Evolutionary conservation across 53 echinoderm and acorn worm species (phyloP).

Genomic region (Henricia sp.): DNA sequence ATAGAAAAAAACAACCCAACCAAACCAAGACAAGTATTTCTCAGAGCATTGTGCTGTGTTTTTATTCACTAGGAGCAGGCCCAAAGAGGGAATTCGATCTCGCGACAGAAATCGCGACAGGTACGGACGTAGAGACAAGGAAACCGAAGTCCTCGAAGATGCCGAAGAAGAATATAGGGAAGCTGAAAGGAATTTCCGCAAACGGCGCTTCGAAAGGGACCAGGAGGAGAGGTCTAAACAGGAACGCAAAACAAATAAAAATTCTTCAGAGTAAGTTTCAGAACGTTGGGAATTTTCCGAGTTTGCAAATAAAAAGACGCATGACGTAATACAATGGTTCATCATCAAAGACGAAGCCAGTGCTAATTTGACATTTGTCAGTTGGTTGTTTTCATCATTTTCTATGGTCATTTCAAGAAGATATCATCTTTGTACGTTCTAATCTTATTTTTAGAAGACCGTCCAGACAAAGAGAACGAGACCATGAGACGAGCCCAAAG

Average conservation of each 20-base stretch:
- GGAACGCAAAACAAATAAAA: background rate
- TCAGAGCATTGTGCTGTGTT: too few relatives aligned
- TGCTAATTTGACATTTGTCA: background rate
- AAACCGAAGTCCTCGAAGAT: slow-evolving; percentile 30
- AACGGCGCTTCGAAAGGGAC: slow-evolving; percentile 33
- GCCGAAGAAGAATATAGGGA: slow-evolving; percentile 58
- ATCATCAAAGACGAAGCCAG: background rate
- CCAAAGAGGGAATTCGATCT: slow-evolving; percentile 35
- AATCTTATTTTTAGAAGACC: slow-evolving; percentile 3
- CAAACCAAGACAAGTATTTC: too few relatives aligned
- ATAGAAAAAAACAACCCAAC: too few relatives aligned
- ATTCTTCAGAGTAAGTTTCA: slow-evolving; percentile 1
- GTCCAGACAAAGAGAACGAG: slow-evolving; percentile 3
- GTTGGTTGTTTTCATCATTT: too few relatives aligned
- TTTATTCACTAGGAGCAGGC: background rate
- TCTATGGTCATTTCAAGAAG: too few relatives aligned
- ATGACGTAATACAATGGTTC: too few relatives aligned
- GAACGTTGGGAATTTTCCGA: too few relatives aligned
- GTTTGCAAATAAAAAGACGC: too few relatives aligned
- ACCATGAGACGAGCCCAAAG: background rate
- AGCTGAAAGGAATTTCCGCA: slow-evolving; percentile 54
- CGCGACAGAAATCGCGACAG: slow-evolving; percentile 20
- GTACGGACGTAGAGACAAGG: slow-evolving; percentile 35
- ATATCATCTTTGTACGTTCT: background rate
- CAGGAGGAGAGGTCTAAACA: slow-evolving; percentile 30